These are phyloP conservation scores for Napeogenes sylphis DNA, from an alignment of 2,888 invertebrate genomes.

Conservation along the genomic window DNA sequence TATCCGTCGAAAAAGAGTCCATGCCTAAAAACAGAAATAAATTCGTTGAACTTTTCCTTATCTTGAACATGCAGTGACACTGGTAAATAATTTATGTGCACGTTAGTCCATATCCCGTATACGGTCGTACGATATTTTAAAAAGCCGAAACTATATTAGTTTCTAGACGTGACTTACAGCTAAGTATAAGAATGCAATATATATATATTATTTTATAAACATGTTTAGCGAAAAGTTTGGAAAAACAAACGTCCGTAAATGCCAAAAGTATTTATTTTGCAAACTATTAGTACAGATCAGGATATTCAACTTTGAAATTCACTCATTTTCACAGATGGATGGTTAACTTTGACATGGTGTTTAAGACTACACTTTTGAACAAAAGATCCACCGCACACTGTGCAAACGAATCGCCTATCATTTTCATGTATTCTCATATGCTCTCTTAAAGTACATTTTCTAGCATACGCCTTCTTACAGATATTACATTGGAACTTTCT, in stretches of 20 bases:
- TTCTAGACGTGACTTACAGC: not conserved
- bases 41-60: slow-evolving; percentile 38
- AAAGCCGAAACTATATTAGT: not conserved
- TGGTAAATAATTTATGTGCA: slow-evolving; percentile 31
- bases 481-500: slow-evolving; percentile 68
- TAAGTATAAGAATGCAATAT: too few relatives aligned
- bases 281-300: slow-evolving; percentile 6
- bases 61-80: slow-evolving; percentile 35
- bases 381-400: slow-evolving; percentile 57
- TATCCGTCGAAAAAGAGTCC: slow-evolving; percentile 42
- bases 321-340: slow-evolving; percentile 39
- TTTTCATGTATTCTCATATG: slow-evolving; percentile 68
- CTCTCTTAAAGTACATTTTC: slow-evolving; percentile 63
- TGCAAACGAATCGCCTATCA: slow-evolving; percentile 60
- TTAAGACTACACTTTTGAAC: slow-evolving; percentile 66
- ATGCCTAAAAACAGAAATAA: slow-evolving; percentile 68
- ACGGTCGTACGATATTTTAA: not conserved
- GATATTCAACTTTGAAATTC: slow-evolving; percentile 27
- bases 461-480: slow-evolving; percentile 72
- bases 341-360: slow-evolving; percentile 61
- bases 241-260: not conserved
- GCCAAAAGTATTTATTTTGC: not conserved
- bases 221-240: not conserved
- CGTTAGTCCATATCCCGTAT: slow-evolving; percentile 20
- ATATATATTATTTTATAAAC: too few relatives aligned